Conservation (phyloP, 2,113 vertebrate species). For the Polypterus senegalus region DNA sequence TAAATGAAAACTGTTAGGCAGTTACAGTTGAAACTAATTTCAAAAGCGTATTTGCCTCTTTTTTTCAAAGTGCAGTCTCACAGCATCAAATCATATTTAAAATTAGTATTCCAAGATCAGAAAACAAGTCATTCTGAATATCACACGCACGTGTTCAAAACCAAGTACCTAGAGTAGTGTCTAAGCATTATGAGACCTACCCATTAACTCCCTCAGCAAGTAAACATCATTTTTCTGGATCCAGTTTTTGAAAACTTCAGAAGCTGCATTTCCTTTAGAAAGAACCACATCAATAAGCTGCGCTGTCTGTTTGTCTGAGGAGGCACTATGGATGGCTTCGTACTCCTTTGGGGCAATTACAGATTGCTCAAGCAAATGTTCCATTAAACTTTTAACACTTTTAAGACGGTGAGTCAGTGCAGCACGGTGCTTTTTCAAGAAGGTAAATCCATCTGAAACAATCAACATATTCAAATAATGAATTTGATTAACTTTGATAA, state of each 20-base stretch:
- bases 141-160: no score
- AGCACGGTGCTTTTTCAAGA: slow-evolving; percentile 81
- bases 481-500: no score
- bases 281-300: slow-evolving; percentile 78
- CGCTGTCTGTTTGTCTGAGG: slow-evolving; percentile 71
- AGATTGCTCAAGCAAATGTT: slow-evolving; percentile 66
- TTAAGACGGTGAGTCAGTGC: slow-evolving; percentile 77
- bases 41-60: no score
- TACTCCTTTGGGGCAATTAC: slow-evolving; percentile 71
- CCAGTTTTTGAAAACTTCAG: slow-evolving; percentile 79
- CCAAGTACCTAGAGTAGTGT: no score
- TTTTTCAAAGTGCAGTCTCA: no score
- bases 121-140: no score
- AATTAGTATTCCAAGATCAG: no score
- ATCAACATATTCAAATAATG: no score
- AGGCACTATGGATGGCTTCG: slow-evolving; percentile 73
- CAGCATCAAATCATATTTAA: no score
- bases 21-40: no score
- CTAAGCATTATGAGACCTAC: slow-evolving; percentile 39
- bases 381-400: slow-evolving; percentile 67
- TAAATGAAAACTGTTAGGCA: no score
- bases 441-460: slow-evolving; percentile 73
- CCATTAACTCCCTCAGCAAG: slow-evolving; percentile 80
- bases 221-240: slow-evolving; percentile 75
- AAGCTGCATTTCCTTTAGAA: slow-evolving; percentile 81